phyloP scores from a whole-genome alignment of 2,888 invertebrate genomes.

The Oxytorus armatus region DNA sequence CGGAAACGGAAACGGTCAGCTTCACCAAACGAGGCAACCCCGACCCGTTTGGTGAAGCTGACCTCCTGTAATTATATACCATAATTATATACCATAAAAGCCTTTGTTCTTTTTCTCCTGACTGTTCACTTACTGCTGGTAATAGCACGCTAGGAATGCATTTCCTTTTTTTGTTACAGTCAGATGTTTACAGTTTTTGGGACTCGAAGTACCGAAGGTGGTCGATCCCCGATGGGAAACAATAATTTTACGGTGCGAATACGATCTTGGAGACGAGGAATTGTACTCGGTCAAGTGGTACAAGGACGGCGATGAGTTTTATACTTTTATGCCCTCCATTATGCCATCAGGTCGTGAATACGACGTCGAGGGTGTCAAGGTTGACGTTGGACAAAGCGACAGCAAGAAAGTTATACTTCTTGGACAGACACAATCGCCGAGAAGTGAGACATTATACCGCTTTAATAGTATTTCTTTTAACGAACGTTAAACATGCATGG shows the following conservation, averaged over 20 bases:
- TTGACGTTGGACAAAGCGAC: conserved; percentile 78
- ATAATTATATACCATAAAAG: no score
- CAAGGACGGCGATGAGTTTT: conserved; percentile 80
- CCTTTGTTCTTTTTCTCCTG: no score
- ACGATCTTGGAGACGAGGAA: conserved; percentile 78
- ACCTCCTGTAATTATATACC: no score
- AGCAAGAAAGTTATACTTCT: conserved; percentile 76
- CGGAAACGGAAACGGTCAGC: no score
- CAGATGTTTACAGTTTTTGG: conserved; percentile 71
- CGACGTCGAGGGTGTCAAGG: conserved; percentile 74
- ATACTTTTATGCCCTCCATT: conserved; percentile 78
- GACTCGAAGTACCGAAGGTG: conserved; percentile 78
- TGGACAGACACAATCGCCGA: conserved; percentile 73
- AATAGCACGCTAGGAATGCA: not conserved
- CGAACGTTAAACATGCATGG: no score
- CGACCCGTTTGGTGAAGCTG: no score
- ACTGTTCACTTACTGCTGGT: no score
- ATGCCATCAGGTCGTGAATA: conserved; percentile 72
- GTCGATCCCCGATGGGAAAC: conserved; percentile 80
- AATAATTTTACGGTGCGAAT: conserved; percentile 78
- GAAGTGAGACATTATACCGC: conserved; percentile 70
- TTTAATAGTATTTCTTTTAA: not conserved
- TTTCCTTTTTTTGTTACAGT: conserved; percentile 70
- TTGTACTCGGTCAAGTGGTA: conserved; percentile 82
- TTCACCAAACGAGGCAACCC: no score